These are phyloP conservation scores for Saccostrea echinata DNA, from an alignment of 1,140 invertebrate genomes.

Conservation along the genomic window DNA sequence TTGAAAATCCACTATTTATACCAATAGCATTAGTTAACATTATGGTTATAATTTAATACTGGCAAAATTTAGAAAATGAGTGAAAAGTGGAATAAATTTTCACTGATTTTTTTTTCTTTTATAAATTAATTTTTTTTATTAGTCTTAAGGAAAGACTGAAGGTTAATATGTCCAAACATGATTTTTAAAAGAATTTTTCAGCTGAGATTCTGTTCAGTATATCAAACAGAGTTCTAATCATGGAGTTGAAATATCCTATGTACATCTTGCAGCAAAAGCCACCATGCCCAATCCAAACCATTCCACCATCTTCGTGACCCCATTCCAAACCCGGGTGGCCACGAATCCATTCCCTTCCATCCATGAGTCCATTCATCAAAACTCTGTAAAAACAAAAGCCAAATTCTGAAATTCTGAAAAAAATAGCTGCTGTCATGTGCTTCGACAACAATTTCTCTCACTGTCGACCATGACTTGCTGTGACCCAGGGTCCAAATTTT, in stretches of 20 bases:
- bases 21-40: no score
- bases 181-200: no score
- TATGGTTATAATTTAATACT: no score
- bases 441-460: constrained; percentile 19
- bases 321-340: constrained; percentile 31
- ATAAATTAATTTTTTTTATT: no score
- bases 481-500: constrained; percentile 21
- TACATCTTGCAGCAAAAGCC: constrained; percentile 33
- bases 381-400: constrained; percentile 28
- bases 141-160: no score
- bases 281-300: constrained; percentile 30
- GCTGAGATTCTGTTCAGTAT: no score
- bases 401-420: constrained; percentile 39
- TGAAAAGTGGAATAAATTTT: no score
- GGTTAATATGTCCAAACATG: no score
- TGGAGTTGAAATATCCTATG: constrained; percentile 31
- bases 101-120: no score
- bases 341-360: constrained; percentile 32
- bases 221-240: not conserved
- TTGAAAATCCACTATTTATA: no score
- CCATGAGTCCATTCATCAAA: constrained; percentile 35
- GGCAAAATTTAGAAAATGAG: no score
- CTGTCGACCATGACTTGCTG: constrained; percentile 25
- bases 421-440: constrained; percentile 38
- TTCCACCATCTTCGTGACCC: constrained; percentile 35